phyloP scores from a whole-genome alignment of 1,140 invertebrate species.

The Agrilus planipennis region DNA sequence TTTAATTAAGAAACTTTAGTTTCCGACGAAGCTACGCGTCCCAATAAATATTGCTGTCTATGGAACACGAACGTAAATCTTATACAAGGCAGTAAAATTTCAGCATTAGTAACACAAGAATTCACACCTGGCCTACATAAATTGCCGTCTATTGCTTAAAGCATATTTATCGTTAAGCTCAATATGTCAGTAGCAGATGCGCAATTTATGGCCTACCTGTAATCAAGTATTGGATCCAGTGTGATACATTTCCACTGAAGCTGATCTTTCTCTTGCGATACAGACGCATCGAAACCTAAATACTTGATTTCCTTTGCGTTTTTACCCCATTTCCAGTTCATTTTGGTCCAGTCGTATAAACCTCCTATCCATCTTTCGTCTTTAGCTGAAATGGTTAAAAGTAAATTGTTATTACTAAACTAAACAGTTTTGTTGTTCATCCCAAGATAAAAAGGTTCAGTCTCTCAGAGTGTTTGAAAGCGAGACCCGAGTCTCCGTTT shows the following conservation, averaged over 20 bases:
- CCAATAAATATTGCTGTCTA: no score
- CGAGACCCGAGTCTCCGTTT: no score
- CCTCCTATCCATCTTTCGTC: constrained; percentile 51
- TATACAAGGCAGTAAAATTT: no score
- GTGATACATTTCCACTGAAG: constrained; percentile 43
- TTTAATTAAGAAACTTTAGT: no score
- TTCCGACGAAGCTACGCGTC: no score
- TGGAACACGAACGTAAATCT: no score
- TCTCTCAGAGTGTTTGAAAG: neutral
- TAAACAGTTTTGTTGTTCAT: neutral
- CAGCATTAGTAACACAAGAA: no score
- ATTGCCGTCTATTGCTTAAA: neutral
- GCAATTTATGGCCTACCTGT: constrained; percentile 35
- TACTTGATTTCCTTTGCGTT: constrained; percentile 39
- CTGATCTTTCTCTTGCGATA: constrained; percentile 18
- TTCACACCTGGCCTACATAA: no score
- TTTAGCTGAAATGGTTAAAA: constrained; percentile 29
- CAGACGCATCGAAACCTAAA: constrained; percentile 37
- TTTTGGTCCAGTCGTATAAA: constrained; percentile 44
- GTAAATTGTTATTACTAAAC: neutral
- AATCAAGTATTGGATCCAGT: constrained; percentile 42
- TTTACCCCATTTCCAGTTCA: constrained; percentile 45
- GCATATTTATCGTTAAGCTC: neutral
- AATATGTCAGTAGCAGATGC: neutral
- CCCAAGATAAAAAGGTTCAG: neutral